Conservation (phyloP, 2,113 vertebrate species). For the Neotoma lepida region DNA sequence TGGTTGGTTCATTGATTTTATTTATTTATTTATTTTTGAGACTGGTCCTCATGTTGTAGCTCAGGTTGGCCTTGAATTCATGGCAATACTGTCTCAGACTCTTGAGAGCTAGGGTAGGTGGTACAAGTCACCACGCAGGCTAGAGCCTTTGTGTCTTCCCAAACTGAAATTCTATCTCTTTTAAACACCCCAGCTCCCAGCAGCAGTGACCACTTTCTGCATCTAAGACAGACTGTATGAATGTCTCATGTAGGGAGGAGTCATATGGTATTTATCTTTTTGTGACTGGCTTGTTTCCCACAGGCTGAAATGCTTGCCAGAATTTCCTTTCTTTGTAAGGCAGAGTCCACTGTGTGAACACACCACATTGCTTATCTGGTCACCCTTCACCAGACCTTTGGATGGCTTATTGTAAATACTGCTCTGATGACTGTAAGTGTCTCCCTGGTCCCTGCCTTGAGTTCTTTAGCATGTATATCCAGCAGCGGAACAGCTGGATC, state of each 20-base stretch:
- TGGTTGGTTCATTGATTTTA: not conserved
- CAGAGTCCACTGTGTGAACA: not conserved
- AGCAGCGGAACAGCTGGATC: not conserved
- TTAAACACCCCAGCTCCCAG: no score
- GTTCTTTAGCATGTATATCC: not conserved
- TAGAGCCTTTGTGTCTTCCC: not conserved
- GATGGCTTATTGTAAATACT: not conserved
- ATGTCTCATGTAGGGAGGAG: not conserved
- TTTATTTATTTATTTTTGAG: not conserved
- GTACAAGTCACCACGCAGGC: not conserved
- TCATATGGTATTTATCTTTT: not conserved
- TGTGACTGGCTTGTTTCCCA: not conserved
- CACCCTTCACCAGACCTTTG: not conserved
- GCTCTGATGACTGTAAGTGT: no score
- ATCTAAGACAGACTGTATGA: not conserved
- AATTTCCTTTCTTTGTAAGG: not conserved
- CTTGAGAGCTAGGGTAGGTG: not conserved
- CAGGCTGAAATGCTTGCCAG: not conserved
- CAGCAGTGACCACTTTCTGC: not conserved
- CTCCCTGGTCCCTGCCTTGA: not conserved
- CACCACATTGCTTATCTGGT: not conserved
- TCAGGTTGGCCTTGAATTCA: not conserved
- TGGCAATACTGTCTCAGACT: not conserved
- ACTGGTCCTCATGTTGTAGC: not conserved
- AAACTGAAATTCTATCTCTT: not conserved